Conservation (phyloP, 1,140 invertebrate genomes). For the Globodera rostochiensis region DNA sequence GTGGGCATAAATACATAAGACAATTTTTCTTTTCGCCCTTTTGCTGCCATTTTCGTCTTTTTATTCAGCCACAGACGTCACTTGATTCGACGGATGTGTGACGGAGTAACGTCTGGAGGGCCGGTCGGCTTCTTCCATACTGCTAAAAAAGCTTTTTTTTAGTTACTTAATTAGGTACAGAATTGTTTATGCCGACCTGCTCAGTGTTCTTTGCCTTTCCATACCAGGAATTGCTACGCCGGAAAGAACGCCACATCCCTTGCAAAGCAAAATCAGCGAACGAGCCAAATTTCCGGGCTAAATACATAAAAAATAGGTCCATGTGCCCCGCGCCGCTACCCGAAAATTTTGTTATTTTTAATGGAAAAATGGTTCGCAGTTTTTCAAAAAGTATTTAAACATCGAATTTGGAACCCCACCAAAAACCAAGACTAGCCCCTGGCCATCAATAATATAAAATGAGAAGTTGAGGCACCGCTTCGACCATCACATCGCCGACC, state of each 20-base stretch:
- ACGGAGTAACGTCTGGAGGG: conserved; percentile 60
- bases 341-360: too few relatives aligned
- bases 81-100: conserved; percentile 35
- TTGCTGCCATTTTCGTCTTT: not conserved
- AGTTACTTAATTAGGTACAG: conserved; percentile 1
- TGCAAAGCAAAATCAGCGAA: conserved; percentile 63
- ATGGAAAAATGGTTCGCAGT: too few relatives aligned
- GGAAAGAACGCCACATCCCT: conserved; percentile 62
- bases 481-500: conserved; percentile 72
- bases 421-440: too few relatives aligned
- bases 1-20: too few relatives aligned
- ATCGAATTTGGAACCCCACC: too few relatives aligned
- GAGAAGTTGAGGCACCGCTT: conserved; percentile 71
- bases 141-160: conserved; percentile 51
- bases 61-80: conserved; percentile 13
- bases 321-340: too few relatives aligned
- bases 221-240: conserved; percentile 65
- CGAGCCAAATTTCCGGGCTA: conserved; percentile 64
- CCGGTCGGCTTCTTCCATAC: conserved; percentile 65
- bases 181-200: conserved; percentile 38
- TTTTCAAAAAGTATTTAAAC: too few relatives aligned
- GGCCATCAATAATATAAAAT: not conserved
- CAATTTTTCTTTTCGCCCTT: not conserved
- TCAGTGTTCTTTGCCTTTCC: conserved; percentile 64
- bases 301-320: conserved; percentile 34